Percentiles rank a stretch among this genome's conserved stretches.
These are phyloP conservation scores for Achatina immaculata DNA, from an alignment of 1,140 invertebrate species.

Conservation along the genomic window DNA sequence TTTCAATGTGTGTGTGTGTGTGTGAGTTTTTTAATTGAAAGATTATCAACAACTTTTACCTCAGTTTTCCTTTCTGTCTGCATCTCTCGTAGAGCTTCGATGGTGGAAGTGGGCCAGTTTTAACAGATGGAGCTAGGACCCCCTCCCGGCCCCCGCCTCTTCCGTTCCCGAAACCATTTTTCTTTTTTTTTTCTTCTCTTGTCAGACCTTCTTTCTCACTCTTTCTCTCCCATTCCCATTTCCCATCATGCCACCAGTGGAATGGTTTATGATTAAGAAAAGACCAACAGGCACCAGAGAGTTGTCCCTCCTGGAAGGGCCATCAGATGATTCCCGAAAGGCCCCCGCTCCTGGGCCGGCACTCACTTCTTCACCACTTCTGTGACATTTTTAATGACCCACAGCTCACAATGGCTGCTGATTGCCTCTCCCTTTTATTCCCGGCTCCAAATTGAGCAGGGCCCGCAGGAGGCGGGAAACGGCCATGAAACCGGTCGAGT, in stretches of 20 bases:
- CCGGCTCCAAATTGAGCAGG: constrained; percentile 13
- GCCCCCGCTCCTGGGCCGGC: background rate
- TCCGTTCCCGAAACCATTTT: too few species aligned
- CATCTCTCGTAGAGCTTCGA: too few species aligned
- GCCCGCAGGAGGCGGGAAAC: background rate
- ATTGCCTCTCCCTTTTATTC: constrained; percentile 29
- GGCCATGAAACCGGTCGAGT: background rate
- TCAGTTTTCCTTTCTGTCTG: too few species aligned
- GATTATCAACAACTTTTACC: too few species aligned
- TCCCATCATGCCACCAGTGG: background rate
- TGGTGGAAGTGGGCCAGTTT: too few species aligned
- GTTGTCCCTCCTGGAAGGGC: background rate
- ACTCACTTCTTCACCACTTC: background rate
- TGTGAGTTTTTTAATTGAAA: too few species aligned
- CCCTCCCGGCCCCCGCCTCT: too few species aligned
- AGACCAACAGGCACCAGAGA: background rate
- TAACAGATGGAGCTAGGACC: too few species aligned
- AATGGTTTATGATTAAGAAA: background rate
- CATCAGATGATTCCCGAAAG: background rate
- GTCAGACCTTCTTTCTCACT: background rate
- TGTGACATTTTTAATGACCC: constrained; percentile 13
- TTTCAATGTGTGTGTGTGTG: too few species aligned
- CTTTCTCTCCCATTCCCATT: background rate
- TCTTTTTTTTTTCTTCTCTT: too few species aligned
- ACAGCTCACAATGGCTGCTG: constrained; percentile 14